Evolutionary conservation across 2,797 vertebrate species (phyloP), one percentile per base, ranked within the genome.

Genomic region (Gambusia yucatana): DNA sequence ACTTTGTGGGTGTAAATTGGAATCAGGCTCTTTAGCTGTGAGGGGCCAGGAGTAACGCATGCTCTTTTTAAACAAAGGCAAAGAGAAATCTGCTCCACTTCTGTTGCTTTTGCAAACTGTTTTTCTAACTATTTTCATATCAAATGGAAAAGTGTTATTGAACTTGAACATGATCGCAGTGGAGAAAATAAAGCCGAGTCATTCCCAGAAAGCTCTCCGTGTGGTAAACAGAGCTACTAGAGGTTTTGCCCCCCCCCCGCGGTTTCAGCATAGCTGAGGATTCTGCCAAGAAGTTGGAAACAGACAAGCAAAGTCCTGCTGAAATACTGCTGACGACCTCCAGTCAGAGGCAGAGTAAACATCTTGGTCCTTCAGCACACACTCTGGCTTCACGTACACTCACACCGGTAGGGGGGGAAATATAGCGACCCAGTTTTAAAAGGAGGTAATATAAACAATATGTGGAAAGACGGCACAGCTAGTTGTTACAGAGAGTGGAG

Each of bases 401-500:
- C 9, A 43, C 44, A 25, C 57, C 86, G 17, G 52, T 39, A 13
- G 11, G 46, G 41, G 41, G 71, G 52, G 46, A 74, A 77, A 77
- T 5, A 70, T 7, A 82, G 47, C 88, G 89, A 89, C 82, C 85
- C 73, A 86, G 70, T 86, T 89, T 90, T 33, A 71, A 71, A 80
- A 41, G 48, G 69, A 50, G 82, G 75, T 92, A 88, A 94, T 91
- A 43, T 80, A 87, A 92, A 86, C 92, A 94, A 86, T 61, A 85
- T 90, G 91, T 84, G 80, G 69, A 30, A 14, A 67, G 65, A 75
- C 36, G 30, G 61, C 57, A 16, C 57, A 39, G 41, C 67, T 6
- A 10, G 47, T 36, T 30, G 79, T 61, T 61, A 71, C 67, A 73
- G 41, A 63, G 39, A 10, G 2, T 3, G 25, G n/a, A 46, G 13